Base-by-base conservation (phyloP, 2,888 invertebrate genomes). In the Parasteatoda lunata region DNA sequence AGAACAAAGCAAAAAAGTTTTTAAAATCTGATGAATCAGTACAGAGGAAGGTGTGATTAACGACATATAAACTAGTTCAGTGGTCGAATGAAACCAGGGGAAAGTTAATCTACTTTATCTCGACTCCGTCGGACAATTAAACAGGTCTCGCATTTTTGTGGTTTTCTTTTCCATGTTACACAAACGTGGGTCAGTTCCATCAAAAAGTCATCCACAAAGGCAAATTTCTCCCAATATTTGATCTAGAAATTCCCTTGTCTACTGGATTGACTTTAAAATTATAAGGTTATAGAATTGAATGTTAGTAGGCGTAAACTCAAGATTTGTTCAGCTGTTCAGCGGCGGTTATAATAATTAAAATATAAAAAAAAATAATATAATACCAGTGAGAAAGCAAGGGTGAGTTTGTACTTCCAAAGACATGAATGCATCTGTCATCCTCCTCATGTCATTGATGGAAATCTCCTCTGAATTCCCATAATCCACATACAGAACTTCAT, bases 341-440 rank as follows among this genome's bases (percentile, higher is more conserved):
- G 30, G 2, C 30, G 30, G 30, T 30, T 15, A 7, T 54, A 47
- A 8, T 30, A 15, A 64, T n/a, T 8, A 64, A 15, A 66, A 49
- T 69, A 52, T 11, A 45, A 9, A 51, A 9, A 51, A 69, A 13
- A 48, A 9, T 68, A 54, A 49, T 54, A 45, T 65, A 47, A 15
- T 81, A 82, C 84, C 84, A 70, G 65, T 79, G 4, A 85, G 9
- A 15, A 48, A 1, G 9, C 84, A 85, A 3, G 70, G 7, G 52
- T 76, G 49, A 13, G 84, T 65, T 76, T 85, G 84, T 8, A 85
- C 7, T 13, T 73, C 59, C 5, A 79, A 64, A 45, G 54, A n/a
- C 84, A 85, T 85, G 47, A 85, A 85, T 47, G 70, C 4, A 8
- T 75, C 49, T 47, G 59, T 70, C 84, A 85, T 85, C 71, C 70